These are phyloP conservation scores for Dasysyrphus tricinctus DNA, from an alignment of 2,888 invertebrate genomes.

Conservation along the genomic window DNA sequence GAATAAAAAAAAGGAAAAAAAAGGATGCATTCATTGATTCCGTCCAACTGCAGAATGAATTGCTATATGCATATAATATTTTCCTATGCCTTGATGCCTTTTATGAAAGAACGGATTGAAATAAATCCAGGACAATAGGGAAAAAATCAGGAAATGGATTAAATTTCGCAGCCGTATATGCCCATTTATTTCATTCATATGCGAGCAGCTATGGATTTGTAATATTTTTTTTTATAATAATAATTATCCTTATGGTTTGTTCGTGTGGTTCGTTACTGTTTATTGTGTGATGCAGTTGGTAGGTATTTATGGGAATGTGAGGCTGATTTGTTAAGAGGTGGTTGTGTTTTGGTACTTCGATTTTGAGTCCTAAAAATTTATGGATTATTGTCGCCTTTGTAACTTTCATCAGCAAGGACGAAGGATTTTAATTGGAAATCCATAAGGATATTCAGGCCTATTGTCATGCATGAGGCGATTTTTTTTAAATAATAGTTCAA, in stretches of 20 bases:
- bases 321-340: background rate
- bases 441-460: conserved; percentile 17
- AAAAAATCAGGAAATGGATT: conserved; percentile 70
- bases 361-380: background rate
- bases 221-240: conserved; percentile 31
- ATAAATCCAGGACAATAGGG: conserved; percentile 58
- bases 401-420: conserved; percentile 30
- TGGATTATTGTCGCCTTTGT: conserved; percentile 55
- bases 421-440: conserved; percentile 54
- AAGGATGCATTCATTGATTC: conserved; percentile 64
- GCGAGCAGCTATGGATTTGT: conserved; percentile 6
- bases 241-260: conserved; percentile 64
- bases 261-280: conserved; percentile 58
- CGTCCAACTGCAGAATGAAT: conserved; percentile 57
- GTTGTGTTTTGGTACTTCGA: conserved; percentile 19
- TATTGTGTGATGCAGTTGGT: background rate
- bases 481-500: background rate
- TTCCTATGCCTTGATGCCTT: conserved; percentile 8
- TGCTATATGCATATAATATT: conserved; percentile 11
- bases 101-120: conserved; percentile 11
- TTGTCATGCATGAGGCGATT: background rate
- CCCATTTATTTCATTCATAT: conserved; percentile 42
- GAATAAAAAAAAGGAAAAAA: background rate
- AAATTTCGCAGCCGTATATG: conserved; percentile 53
- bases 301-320: background rate